These are phyloP conservation scores for Elysia crispata DNA, from an alignment of 2,888 invertebrate species.

Conservation along the genomic window DNA sequence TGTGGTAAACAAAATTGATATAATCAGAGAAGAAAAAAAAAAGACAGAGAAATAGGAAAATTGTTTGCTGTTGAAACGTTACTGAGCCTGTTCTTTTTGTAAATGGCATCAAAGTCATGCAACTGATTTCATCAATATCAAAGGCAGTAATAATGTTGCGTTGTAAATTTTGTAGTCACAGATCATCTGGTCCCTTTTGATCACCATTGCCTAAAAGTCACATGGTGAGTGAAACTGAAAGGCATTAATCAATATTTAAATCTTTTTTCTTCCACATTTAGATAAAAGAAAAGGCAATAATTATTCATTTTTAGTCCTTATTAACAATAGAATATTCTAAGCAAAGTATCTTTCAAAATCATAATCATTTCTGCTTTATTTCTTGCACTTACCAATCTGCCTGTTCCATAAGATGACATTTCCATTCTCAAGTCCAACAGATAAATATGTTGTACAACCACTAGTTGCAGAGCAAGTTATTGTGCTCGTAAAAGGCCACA, in stretches of 20 bases:
- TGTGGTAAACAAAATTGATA: too few species aligned
- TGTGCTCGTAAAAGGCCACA: constrained; percentile 70
- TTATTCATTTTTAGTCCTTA: too few species aligned
- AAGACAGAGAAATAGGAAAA: too few species aligned
- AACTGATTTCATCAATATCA: too few species aligned
- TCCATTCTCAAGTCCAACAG: constrained; percentile 70
- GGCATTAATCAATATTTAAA: not conserved
- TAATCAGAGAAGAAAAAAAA: too few species aligned
- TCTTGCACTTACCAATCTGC: constrained; percentile 65
- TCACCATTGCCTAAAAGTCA: not conserved
- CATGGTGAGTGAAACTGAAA: not conserved
- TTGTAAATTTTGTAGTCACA: not conserved
- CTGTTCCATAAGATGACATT: constrained; percentile 72
- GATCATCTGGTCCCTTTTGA: not conserved
- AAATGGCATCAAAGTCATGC: too few species aligned
- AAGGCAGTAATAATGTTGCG: too few species aligned
- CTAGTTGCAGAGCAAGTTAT: constrained; percentile 67
- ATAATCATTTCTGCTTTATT: not conserved
- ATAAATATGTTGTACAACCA: constrained; percentile 65
- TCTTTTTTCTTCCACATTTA: too few species aligned
- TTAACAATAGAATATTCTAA: too few species aligned
- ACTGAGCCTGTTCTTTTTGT: too few species aligned
- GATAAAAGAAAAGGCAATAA: too few species aligned
- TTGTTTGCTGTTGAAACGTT: too few species aligned
- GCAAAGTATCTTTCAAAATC: not conserved